These are phyloP conservation scores for Netelia melanura DNA, from an alignment of 2,888 invertebrate genomes.

Conservation along the genomic window DNA sequence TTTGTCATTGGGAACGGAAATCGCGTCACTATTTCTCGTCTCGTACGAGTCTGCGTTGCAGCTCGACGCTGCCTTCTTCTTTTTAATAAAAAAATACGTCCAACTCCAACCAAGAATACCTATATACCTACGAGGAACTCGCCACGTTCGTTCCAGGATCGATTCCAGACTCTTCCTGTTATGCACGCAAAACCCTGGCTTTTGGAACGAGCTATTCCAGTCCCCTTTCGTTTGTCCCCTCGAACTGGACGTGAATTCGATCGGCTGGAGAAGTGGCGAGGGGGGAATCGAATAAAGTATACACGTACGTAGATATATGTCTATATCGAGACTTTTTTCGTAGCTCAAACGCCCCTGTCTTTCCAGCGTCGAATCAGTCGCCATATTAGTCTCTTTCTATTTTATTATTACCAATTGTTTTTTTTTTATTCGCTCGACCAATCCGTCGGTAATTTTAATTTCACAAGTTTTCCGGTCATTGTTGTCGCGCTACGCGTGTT, in stretches of 20 bases:
- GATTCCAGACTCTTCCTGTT: conserved; percentile 34
- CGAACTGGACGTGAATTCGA: background rate
- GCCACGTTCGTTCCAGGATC: conserved; percentile 48
- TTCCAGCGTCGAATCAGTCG: too few relatives aligned
- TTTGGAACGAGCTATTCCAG: background rate
- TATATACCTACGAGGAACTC: conserved; percentile 43
- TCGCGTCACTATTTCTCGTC: background rate
- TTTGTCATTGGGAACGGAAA: background rate
- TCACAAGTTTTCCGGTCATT: conserved; percentile 35
- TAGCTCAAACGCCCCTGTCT: too few relatives aligned
- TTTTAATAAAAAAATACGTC: conserved; percentile 27
- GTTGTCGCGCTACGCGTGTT: background rate
- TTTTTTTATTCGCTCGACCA: background rate
- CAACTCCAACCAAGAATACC: conserved; percentile 3
- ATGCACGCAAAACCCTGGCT: conserved; percentile 1
- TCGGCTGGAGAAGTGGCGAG: background rate
- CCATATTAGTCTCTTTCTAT: background rate
- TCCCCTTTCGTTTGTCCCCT: background rate
- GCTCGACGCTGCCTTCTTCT: conserved; percentile 4
- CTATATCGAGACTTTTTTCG: too few relatives aligned
- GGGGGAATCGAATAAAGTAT: background rate
- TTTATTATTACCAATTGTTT: background rate
- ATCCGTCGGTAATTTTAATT: conserved; percentile 2
- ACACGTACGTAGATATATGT: background rate
- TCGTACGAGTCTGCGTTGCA: background rate